These are phyloP conservation scores for Loriculus beryllinus DNA, from an alignment of 2,797 vertebrate species.

Conservation along the genomic window DNA sequence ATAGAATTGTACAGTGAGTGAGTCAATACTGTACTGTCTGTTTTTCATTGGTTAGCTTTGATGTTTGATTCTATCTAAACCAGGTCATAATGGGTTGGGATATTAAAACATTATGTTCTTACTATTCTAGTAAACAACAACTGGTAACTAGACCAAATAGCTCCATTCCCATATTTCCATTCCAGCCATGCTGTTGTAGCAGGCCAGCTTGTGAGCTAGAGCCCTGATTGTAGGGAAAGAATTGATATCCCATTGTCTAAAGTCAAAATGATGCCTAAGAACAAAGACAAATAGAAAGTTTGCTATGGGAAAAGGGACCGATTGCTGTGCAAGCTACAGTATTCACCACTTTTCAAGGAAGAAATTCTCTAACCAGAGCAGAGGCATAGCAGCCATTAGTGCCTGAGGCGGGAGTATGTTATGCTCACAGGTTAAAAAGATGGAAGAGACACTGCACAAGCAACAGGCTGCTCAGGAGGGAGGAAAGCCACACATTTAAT, in stretches of 20 bases:
- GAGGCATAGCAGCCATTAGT: background rate
- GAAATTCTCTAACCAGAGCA: background rate
- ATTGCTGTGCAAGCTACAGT: background rate
- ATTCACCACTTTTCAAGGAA: background rate
- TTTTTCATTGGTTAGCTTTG: slow-evolving; percentile 60
- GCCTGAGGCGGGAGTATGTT: background rate
- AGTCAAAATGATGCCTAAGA: background rate
- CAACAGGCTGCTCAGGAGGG: background rate
- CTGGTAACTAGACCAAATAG: slow-evolving; percentile 30
- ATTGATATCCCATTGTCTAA: background rate
- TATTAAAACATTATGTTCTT: slow-evolving; percentile 62
- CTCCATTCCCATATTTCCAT: slow-evolving; percentile 4
- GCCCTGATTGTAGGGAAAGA: background rate
- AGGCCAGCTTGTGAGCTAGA: background rate
- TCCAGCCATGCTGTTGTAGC: background rate
- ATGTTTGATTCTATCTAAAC: slow-evolving; percentile 55
- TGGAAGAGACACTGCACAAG: background rate
- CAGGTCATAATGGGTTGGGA: slow-evolving; percentile 40
- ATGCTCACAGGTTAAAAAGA: background rate
- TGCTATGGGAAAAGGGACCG: background rate
- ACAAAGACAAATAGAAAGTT: background rate
- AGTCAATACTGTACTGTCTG: slow-evolving; percentile 30
- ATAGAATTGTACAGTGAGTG: background rate
- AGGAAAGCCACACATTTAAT: background rate
- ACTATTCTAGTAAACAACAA: slow-evolving; percentile 48